These are phyloP conservation scores for Leptinotarsa texana DNA, from an alignment of 1,140 invertebrate species.

Conservation along the genomic window DNA sequence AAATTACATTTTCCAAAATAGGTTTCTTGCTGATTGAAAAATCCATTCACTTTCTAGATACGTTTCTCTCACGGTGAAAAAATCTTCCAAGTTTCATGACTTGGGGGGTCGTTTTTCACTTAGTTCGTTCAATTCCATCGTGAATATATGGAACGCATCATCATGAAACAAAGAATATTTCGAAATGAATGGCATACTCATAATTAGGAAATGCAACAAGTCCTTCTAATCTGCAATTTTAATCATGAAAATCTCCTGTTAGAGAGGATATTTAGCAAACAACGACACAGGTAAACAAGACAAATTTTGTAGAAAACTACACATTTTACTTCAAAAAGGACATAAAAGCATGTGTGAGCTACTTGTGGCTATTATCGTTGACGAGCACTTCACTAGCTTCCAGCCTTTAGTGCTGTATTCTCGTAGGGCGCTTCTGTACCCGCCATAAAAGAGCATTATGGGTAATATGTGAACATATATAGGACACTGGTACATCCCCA, in stretches of 20 bases:
- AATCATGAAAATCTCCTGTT: conserved; percentile 30
- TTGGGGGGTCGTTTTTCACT: no score
- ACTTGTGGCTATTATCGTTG: conserved; percentile 52
- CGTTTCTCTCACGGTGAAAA: no score
- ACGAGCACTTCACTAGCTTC: conserved; percentile 50
- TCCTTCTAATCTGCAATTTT: conserved; percentile 30
- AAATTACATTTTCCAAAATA: no score
- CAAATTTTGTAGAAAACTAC: conserved; percentile 53
- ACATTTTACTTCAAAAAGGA: conserved; percentile 51
- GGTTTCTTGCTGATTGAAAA: no score
- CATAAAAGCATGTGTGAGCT: conserved; percentile 52
- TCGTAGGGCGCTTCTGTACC: conserved; percentile 38
- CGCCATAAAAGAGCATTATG: conserved; percentile 41
- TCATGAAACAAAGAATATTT: neutral
- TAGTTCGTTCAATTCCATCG: no score
- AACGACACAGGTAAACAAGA: conserved; percentile 47
- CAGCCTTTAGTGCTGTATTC: conserved; percentile 40
- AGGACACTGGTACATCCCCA: neutral
- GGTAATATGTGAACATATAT: conserved; percentile 39
- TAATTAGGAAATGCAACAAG: conserved; percentile 30
- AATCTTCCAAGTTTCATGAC: no score
- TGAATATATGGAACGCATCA: no score
- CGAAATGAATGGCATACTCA: conserved; percentile 5
- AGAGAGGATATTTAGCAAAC: conserved; percentile 31
- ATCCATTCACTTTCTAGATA: no score